A percentile compares a stretch with the other conserved stretches of the same genome.
Evolutionary conservation across 2,888 invertebrate genomes (phyloP).

Genomic region (Aromia moschata): DNA sequence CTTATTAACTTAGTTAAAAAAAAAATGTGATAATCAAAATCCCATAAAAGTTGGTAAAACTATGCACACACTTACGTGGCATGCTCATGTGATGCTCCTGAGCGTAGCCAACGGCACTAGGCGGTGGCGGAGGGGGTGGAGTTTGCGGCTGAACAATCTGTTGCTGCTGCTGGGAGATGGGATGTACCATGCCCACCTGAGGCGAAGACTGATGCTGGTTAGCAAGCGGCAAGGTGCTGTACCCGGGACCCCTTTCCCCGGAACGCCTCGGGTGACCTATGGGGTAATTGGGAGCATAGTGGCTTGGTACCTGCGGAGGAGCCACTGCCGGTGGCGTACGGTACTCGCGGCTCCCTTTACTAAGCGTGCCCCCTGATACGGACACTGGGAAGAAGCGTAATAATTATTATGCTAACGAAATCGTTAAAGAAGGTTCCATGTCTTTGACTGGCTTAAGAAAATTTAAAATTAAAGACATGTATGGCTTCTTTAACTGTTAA

Average conservation of each 20-base stretch:
- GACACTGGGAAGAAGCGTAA: constrained; percentile 46
- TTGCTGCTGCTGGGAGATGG: constrained; percentile 65
- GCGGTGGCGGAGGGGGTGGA: constrained; percentile 74
- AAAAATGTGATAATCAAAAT: no score
- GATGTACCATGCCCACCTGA: constrained; percentile 86
- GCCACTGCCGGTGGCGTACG: constrained; percentile 96
- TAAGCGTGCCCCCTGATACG: constrained; percentile 67
- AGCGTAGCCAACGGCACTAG: constrained; percentile 64
- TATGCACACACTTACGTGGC: constrained; percentile 80
- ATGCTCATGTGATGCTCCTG: constrained; percentile 73
- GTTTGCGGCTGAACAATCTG: constrained; percentile 64
- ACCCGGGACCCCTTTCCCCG: constrained; percentile 72
- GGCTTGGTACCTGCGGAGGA: constrained; percentile 96
- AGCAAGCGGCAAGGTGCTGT: constrained; percentile 83
- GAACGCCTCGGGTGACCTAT: constrained; percentile 77
- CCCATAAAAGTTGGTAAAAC: no score
- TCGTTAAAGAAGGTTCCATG: no score
- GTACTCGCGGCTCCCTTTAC: constrained; percentile 83
- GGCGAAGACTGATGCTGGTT: constrained; percentile 56
- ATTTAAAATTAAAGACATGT: no score
- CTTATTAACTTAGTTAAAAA: no score
- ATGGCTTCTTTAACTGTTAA: no score
- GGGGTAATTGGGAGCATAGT: constrained; percentile 95
- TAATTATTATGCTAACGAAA: no score
- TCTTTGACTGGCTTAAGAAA: no score